phyloP scores from a whole-genome alignment of 2,113 vertebrate species.

The Sigmodon hispidus region DNA sequence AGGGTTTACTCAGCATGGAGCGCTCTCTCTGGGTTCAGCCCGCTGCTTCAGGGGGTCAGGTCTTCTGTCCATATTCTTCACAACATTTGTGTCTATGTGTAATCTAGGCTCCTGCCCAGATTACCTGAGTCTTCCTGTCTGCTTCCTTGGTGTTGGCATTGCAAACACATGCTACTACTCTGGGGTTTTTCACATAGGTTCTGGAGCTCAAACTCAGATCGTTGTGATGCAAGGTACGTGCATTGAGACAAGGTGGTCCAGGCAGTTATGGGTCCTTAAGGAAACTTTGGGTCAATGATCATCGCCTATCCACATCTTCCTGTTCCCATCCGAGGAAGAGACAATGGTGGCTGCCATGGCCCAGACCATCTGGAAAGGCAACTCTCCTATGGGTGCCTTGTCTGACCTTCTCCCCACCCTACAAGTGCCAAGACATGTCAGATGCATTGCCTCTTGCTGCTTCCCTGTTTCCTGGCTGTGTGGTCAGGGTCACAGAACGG shows the following conservation, averaged over 20 bases:
- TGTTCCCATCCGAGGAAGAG: background rate
- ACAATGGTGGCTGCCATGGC: background rate
- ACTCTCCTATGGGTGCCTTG: background rate
- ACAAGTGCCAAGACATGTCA: accelerated
- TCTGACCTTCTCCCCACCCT: background rate
- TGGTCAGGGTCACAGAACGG: background rate
- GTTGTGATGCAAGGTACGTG: background rate
- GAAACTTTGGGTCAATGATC: background rate
- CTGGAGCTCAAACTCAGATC: background rate
- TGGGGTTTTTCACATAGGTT: background rate
- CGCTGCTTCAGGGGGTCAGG: background rate
- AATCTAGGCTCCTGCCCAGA: background rate
- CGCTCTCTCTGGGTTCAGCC: background rate
- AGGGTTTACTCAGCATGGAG: background rate
- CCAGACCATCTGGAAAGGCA: background rate
- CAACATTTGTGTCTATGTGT: background rate
- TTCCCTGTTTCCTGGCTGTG: background rate
- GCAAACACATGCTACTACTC: too few species aligned
- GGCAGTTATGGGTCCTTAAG: background rate
- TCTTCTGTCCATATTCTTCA: background rate
- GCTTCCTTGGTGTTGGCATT: background rate
- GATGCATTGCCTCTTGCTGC: too few species aligned
- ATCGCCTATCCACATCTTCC: background rate
- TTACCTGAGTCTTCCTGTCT: background rate
- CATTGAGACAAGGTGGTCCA: background rate